Conservation (phyloP, 2,113 vertebrate species). For the Dipodomys stephensi region DNA sequence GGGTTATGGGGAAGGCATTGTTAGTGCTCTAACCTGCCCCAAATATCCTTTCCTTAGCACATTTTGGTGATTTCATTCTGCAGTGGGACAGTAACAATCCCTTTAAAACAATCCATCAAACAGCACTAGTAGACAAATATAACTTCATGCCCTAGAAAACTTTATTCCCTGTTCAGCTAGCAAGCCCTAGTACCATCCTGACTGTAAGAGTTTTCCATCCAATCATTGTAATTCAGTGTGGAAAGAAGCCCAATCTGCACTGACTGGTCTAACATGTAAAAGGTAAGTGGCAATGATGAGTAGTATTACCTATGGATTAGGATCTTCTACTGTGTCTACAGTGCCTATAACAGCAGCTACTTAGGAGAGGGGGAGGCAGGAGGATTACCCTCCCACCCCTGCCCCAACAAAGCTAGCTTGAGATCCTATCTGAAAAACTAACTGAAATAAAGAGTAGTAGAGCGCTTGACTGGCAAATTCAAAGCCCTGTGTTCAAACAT, state of each 20-base stretch:
- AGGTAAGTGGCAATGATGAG: not conserved
- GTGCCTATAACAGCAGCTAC: too few species aligned
- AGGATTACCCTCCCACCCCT: too few species aligned
- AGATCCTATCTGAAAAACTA: too few species aligned
- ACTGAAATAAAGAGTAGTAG: too few species aligned
- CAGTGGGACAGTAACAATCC: slow-evolving; percentile 11
- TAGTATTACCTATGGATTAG: not conserved
- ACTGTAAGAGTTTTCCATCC: not conserved
- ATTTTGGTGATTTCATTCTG: slow-evolving; percentile 18
- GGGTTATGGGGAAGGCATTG: slow-evolving; percentile 56
- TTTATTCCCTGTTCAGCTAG: not conserved
- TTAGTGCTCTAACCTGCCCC: slow-evolving; percentile 55
- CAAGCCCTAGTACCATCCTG: not conserved
- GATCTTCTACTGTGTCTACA: not conserved
- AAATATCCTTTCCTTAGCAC: slow-evolving; percentile 57
- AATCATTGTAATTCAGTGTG: not conserved
- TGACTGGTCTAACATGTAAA: not conserved
- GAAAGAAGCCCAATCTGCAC: not conserved
- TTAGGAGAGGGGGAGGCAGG: too few species aligned
- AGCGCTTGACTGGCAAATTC: too few species aligned
- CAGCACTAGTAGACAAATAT: not conserved
- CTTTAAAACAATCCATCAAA: slow-evolving; percentile 69
- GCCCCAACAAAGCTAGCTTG: too few species aligned
- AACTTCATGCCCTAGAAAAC: slow-evolving; percentile 44
- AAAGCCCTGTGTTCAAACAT: too few species aligned